Evolutionary conservation across 2,888 invertebrate genomes (phyloP).

Genomic region (Orthosia gothica): DNA sequence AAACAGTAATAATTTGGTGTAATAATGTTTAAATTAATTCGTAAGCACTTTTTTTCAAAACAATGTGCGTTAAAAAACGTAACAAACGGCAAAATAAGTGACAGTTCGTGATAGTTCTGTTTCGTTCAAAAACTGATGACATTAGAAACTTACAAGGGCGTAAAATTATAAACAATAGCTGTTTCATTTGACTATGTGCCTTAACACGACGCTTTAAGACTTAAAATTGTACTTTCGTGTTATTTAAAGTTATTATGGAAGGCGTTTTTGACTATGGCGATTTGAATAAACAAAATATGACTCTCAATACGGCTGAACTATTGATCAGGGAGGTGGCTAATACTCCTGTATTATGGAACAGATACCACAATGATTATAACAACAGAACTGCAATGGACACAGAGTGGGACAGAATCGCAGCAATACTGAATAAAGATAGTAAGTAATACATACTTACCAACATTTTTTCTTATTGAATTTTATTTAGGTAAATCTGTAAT

Average conservation of each 20-base stretch:
- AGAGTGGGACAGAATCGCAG: constrained; percentile 62
- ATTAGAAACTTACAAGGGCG: neutral
- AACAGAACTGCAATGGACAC: constrained; percentile 53
- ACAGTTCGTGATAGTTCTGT: constrained; percentile 2
- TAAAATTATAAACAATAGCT: neutral
- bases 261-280: constrained; percentile 4
- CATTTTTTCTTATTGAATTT: no score
- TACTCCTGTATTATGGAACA: constrained; percentile 68
- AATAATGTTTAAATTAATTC: neutral
- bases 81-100: neutral
- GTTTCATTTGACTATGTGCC: constrained; percentile 2
- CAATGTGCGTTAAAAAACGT: neutral
- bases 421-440: constrained; percentile 57
- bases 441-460: constrained; percentile 31
- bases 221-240: neutral
- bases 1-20: neutral
- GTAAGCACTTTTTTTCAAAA: neutral
- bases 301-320: constrained; percentile 35
- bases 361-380: constrained; percentile 55
- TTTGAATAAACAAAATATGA: constrained; percentile 10
- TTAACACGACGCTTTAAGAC: neutral
- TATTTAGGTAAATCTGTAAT: no score
- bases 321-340: constrained; percentile 66
- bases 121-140: constrained; percentile 11
- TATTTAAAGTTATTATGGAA: neutral